Conservation (phyloP, 2,797 vertebrate species). For the Melanotaenia parkinsoni region DNA sequence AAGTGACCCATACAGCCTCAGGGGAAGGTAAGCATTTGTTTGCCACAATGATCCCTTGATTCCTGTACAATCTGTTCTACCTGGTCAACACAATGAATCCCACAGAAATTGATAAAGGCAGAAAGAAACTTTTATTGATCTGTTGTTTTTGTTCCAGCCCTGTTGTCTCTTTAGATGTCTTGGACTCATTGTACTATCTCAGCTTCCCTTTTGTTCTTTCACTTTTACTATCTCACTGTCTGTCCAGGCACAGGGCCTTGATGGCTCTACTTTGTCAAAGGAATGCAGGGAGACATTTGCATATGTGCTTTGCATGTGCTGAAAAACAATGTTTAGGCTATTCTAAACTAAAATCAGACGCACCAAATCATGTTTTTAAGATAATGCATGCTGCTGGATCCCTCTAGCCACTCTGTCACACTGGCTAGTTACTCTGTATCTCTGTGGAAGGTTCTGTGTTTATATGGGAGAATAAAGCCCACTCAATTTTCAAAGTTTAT, state of each 20-base stretch:
- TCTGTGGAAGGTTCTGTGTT: background rate
- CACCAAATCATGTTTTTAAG: background rate
- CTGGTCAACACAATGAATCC: conserved; percentile 55
- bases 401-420: background rate
- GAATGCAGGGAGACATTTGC: conserved; percentile 35
- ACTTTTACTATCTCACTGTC: conserved; percentile 2
- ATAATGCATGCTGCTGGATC: background rate
- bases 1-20: conserved; percentile 14
- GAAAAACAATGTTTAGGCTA: background rate
- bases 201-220: conserved; percentile 25
- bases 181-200: conserved; percentile 11
- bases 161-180: conserved; percentile 48
- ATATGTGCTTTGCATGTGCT: conserved; percentile 8
- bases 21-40: conserved; percentile 45
- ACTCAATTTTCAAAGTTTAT: conserved; percentile 1
- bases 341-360: background rate
- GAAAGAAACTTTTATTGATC: conserved; percentile 58
- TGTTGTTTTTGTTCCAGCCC: conserved; percentile 43
- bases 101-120: conserved; percentile 54
- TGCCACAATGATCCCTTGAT: conserved; percentile 53
- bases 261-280: conserved; percentile 23
- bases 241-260: conserved; percentile 20
- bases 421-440: background rate
- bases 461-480: background rate
- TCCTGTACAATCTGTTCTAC: conserved; percentile 47